Base-by-base conservation (phyloP, 2,888 invertebrate genomes). In the Cantharis nigra region DNA sequence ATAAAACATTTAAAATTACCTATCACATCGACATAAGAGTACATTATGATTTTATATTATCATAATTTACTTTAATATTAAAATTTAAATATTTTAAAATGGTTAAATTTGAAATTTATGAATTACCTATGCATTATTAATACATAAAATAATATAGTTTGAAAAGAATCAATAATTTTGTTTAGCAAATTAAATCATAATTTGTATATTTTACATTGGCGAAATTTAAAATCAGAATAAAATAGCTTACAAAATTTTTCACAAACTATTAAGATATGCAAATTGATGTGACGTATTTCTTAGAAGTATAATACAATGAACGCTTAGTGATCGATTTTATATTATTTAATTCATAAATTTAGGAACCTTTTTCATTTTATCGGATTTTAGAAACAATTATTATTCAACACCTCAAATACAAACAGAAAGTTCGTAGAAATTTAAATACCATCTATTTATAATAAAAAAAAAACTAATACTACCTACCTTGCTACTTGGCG, bases 401-500 rank as follows among this genome's bases (percentile, higher is more conserved):
- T n/a, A n/a, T 49, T n/a, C 7, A n/a, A 49, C 49, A 49, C 49
- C 49, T 49, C n/a, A 49, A 49, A 49, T 49, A 49, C 49, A 49
- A 49, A 49, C n/a, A 49, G n/a, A n/a, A 49, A n/a, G 7, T 49
- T 49, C n/a, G n/a, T 7, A 9, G 7, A 49, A 49, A 49, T 49
- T n/a, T 49, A n/a, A 49, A 7, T 49, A 49, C 2, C n/a, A 7
- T n/a, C 49, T 49, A 49, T 49, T 49, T 49, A n/a, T n/a, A 49
- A 49, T n/a, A n/a, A 7, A 49, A n/a, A 49, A 7, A 7, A 5
- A 26, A 33, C 33, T 7, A n/a, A 9, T 11, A 23, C 3, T 20
- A 20, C 26, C 10, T 80, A 80, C 78, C 78, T 80, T 77, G 18
- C 64, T 16, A 20, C 71, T 70, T 11, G 65, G 70, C 10, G 23